Evolutionary conservation across 2,888 invertebrate genomes (phyloP), one percentile per base, ranked within the genome.

Genomic region (Agonum fuliginosum): DNA sequence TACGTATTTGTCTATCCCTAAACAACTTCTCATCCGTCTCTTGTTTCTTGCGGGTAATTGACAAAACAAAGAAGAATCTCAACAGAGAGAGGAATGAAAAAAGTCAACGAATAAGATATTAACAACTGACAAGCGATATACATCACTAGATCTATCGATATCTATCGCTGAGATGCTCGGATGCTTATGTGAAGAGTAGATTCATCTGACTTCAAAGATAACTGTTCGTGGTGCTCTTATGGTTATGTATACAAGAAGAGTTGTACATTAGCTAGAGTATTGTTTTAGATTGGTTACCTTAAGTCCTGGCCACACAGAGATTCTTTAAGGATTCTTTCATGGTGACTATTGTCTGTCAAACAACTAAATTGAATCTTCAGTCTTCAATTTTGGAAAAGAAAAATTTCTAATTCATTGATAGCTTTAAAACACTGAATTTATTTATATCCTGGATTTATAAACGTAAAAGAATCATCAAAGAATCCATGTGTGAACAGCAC

Each of bases 41-140:
- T 14, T 30, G 30, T 62, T 30, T 62, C 17, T 14, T 30, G 30
- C 30, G 30, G 27, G 58, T 62, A 62, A 62, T 62, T 62, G 58
- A 62, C 58, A 62, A 62, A 62, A 62, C 58, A 62, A 62, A 62
- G 58, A 46, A 46, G 30, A 54, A 54, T 22, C 22, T 5, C 19
- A 54, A 54, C 58, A 30, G 30, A 54, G 24, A 10, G 37, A 51
- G n/a, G 30, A 72, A 72, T 34, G 54, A 37, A 54, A 72, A 72
- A 72, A 34, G 48, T 51, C 54, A 72, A 58, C 41, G 73, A 73
- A 73, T 73, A 73, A 73, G 73, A 73, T 73, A 73, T 73, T 73
- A 62, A 73, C 58, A 73, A 62, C 17, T 62, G 62, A 58, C 73
- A 73, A 73, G 62, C 73, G 73, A 73, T 73, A 73, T 73, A 73